Evolutionary conservation across 2,888 invertebrate genomes (phyloP), one percentile per base, ranked within the genome.

Genomic region (Callosobruchus maculatus): DNA sequence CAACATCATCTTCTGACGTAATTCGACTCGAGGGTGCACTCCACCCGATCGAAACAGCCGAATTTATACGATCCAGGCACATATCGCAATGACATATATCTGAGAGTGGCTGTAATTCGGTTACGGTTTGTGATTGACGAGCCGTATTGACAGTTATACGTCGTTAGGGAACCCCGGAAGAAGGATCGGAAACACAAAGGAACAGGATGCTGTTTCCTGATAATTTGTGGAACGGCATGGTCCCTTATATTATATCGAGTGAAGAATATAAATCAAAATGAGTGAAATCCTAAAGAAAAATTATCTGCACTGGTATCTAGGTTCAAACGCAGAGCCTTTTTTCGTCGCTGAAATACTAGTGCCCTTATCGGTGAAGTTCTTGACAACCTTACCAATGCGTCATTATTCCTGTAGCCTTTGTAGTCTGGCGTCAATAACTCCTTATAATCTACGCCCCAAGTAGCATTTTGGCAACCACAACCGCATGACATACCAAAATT

Each of bases 91-190:
- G 49, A 49, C 13, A 49, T 49, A 49, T 49, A 18, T 49, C 49
- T 49, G 49, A 49, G 49, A 49, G 49, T 49, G 49, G 49, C 69
- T 26, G 70, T 70, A 70, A 70, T 70, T 70, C 70, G 21, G 70
- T 70, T 70, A 70, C 70, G 70, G 49, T 49, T 70, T 26, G 70
- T 70, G 70, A 70, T 70, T 70, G 70, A 70, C 70, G 70, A 70
- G 22, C 70, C 22, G 26, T 70, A 70, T 70, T 70, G 70, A 70
- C 70, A 70, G 70, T 70, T 70, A 70, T 70, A 70, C 70, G 70
- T 70, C 70, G 70, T 70, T 70, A 70, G 70, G 70, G 70, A 70
- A 22, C 70, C 13, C 18, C 22, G 21, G 70, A 70, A 26, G 70
- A 70, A 49, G 49, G 49, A 49, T 49, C 49, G 49, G 49, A 49